Conservation (phyloP, 2,888 invertebrate genomes). For the Caenorhabditis auriculariae region DNA sequence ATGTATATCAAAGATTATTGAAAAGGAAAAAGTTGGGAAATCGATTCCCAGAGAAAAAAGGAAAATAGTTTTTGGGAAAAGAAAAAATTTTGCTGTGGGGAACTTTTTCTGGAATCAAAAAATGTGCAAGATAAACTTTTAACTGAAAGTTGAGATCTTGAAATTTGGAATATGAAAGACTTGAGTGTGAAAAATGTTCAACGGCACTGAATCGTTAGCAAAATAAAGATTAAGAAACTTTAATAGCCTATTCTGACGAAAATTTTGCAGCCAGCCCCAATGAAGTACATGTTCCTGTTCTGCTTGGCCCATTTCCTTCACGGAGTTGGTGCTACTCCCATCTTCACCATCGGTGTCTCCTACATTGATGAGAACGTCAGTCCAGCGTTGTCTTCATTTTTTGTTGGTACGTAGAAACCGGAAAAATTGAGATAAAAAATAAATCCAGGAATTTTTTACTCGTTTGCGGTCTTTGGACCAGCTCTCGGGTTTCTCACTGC, state of each 20-base stretch:
- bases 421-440: not conserved
- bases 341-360: slow-evolving; percentile 84
- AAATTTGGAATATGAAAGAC: too few species aligned
- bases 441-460: slow-evolving; percentile 74
- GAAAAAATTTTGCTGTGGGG: too few species aligned
- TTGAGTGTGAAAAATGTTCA: slow-evolving; percentile 1
- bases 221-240: not conserved
- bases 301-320: slow-evolving; percentile 81
- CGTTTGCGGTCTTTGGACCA: slow-evolving; percentile 82
- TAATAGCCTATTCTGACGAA: not conserved
- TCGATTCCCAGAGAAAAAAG: too few species aligned
- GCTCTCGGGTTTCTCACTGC: slow-evolving; percentile 82
- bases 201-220: slow-evolving; percentile 45
- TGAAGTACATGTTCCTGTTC: slow-evolving; percentile 70
- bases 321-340: slow-evolving; percentile 82
- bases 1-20: too few species aligned
- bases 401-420: slow-evolving; percentile 69
- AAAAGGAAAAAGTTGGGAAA: too few species aligned
- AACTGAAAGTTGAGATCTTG: too few species aligned
- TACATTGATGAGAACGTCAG: slow-evolving; percentile 84
- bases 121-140: too few species aligned
- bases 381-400: slow-evolving; percentile 43
- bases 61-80: too few species aligned
- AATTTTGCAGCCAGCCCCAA: slow-evolving; percentile 10
- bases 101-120: too few species aligned